Evolutionary conservation across 2,797 vertebrate genomes (phyloP).

Genomic region (Tachyglossus aculeatus): DNA sequence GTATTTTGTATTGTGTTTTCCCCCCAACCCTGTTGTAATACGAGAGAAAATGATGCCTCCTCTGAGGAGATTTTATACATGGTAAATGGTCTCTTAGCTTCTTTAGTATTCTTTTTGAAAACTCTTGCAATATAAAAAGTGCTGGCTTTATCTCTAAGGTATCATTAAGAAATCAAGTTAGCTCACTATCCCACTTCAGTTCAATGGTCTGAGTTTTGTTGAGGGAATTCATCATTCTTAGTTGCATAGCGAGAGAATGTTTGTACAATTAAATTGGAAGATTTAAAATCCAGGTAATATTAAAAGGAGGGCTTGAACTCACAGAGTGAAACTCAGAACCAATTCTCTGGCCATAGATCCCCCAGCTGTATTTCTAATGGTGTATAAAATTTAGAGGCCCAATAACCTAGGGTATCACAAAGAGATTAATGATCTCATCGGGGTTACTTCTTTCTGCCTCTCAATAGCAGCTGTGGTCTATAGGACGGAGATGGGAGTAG

Average conservation of each 20-base stretch:
- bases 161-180: slow-evolving; percentile 20
- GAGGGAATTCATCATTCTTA: background rate
- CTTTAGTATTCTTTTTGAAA: slow-evolving; percentile 17
- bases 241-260: background rate
- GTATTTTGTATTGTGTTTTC: background rate
- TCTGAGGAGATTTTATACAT: slow-evolving; percentile 5
- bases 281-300: background rate
- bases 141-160: background rate
- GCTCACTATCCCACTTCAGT: background rate
- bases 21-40: background rate
- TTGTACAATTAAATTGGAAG: slow-evolving; percentile 14
- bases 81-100: slow-evolving; percentile 6
- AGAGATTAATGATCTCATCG: background rate
- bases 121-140: background rate
- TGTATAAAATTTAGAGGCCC: slow-evolving; percentile 10
- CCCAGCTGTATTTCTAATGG: background rate
- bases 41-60: background rate
- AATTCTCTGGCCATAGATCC: background rate
- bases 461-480: no score
- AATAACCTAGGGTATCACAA: background rate
- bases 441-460: no score
- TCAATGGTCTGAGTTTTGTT: background rate
- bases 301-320: background rate
- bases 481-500: no score
- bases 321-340: background rate